Conservation (phyloP, 1,140 invertebrate species). For the Drosophila insularis region DNA sequence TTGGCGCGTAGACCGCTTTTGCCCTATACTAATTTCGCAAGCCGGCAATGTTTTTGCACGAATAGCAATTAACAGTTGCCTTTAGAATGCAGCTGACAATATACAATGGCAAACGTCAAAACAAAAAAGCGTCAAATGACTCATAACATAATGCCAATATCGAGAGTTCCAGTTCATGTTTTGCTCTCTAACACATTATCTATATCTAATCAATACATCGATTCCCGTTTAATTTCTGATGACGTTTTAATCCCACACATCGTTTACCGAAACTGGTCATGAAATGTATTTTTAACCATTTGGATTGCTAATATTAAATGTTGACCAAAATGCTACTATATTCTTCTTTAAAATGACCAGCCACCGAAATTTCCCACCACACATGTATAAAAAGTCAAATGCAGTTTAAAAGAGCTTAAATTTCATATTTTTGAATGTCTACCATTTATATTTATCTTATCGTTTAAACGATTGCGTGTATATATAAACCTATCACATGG, state of each 20-base stretch:
- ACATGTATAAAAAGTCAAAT: slow-evolving; percentile 5
- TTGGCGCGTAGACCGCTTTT: slow-evolving; percentile 62
- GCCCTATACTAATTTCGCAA: slow-evolving; percentile 54
- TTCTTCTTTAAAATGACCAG: neutral
- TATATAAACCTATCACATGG: slow-evolving; percentile 36
- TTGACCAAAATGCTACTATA: slow-evolving; percentile 3
- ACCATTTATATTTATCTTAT: slow-evolving; percentile 38
- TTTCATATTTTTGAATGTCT: slow-evolving; percentile 12
- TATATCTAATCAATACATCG: slow-evolving; percentile 14
- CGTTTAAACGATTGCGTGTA: slow-evolving; percentile 1
- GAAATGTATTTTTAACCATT: slow-evolving; percentile 18
- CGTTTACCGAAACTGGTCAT: neutral
- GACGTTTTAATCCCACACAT: neutral
- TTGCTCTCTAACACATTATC: neutral
- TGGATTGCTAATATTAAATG: slow-evolving; percentile 6
- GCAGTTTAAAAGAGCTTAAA: slow-evolving; percentile 6
- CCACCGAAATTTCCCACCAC: neutral
- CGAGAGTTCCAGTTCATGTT: neutral
- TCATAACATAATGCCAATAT: slow-evolving; percentile 6
- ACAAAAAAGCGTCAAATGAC: slow-evolving; percentile 25
- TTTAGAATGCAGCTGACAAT: slow-evolving; percentile 48
- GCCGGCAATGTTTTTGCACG: slow-evolving; percentile 38
- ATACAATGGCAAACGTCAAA: slow-evolving; percentile 9
- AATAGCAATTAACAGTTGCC: slow-evolving; percentile 46
- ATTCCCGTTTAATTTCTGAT: neutral